Percentiles rank a stretch among this genome's conserved stretches.
Evolutionary conservation across 2,888 invertebrate genomes (phyloP).

Genomic region (Pristionchus fissidentatus): DNA sequence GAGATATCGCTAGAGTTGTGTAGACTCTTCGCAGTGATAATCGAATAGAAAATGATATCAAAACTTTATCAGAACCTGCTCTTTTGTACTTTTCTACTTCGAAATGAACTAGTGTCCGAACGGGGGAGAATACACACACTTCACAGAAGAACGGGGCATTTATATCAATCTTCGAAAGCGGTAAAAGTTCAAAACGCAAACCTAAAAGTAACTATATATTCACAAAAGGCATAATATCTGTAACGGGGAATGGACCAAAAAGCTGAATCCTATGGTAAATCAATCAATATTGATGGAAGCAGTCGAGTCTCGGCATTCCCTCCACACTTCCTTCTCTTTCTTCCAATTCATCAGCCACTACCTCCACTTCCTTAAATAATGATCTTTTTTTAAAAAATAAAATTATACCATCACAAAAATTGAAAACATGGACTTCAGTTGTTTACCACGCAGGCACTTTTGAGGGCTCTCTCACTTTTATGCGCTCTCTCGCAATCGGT

Average conservation of each 20-base stretch:
- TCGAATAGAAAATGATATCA: background rate
- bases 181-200: no score
- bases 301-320: constrained; percentile 26
- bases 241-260: no score
- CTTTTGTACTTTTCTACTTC: no score
- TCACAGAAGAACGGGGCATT: background rate
- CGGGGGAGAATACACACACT: background rate
- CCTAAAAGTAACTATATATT: background rate
- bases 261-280: no score
- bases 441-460: no score
- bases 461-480: background rate
- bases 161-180: background rate
- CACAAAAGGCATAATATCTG: no score
- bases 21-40: background rate
- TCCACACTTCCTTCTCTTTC: background rate
- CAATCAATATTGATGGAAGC: background rate
- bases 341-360: background rate
- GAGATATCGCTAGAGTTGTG: background rate
- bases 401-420: no score
- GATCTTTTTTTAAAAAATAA: no score
- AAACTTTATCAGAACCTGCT: background rate
- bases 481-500: no score
- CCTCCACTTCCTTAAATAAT: background rate
- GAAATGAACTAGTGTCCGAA: no score
- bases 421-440: no score